phyloP scores from a whole-genome alignment of 2,888 invertebrate species.

The Parasteatoda lunata region DNA sequence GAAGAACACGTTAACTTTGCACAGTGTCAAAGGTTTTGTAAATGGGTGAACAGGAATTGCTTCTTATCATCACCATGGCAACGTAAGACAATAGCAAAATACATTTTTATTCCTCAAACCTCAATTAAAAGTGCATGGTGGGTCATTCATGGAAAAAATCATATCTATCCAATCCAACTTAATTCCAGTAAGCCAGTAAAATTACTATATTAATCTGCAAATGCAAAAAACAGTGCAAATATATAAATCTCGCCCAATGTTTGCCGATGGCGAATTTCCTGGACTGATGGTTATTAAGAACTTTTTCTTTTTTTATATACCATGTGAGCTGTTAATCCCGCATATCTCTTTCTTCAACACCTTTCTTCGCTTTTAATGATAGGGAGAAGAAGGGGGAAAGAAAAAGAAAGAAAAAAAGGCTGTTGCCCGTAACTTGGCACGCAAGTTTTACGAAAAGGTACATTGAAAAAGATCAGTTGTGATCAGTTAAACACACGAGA shows the following conservation, averaged over 20 bases:
- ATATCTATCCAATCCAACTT: slow-evolving; percentile 16
- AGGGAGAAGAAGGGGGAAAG: too few relatives aligned
- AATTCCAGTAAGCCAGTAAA: slow-evolving; percentile 24
- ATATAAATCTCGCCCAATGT: slow-evolving; percentile 41
- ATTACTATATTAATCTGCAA: slow-evolving; percentile 31
- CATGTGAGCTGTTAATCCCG: too few relatives aligned
- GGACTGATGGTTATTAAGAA: too few relatives aligned
- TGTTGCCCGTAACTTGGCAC: too few relatives aligned
- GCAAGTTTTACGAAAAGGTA: too few relatives aligned
- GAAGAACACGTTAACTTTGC: neutral
- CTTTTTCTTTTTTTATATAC: too few relatives aligned
- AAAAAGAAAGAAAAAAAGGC: too few relatives aligned
- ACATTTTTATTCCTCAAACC: slow-evolving; percentile 11
- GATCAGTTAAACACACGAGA: too few relatives aligned
- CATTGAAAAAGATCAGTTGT: too few relatives aligned
- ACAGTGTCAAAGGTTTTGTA: neutral
- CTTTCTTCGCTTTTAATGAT: too few relatives aligned
- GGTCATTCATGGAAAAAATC: slow-evolving; percentile 4
- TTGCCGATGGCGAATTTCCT: slow-evolving; percentile 35
- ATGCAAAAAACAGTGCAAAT: slow-evolving; percentile 22
- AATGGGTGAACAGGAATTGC: neutral
- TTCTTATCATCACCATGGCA: neutral
- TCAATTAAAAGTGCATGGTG: neutral
- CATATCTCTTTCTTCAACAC: too few relatives aligned
- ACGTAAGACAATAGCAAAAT: neutral